Conservation (phyloP, 2,888 invertebrate genomes). For the Cantharis lateralis region DNA sequence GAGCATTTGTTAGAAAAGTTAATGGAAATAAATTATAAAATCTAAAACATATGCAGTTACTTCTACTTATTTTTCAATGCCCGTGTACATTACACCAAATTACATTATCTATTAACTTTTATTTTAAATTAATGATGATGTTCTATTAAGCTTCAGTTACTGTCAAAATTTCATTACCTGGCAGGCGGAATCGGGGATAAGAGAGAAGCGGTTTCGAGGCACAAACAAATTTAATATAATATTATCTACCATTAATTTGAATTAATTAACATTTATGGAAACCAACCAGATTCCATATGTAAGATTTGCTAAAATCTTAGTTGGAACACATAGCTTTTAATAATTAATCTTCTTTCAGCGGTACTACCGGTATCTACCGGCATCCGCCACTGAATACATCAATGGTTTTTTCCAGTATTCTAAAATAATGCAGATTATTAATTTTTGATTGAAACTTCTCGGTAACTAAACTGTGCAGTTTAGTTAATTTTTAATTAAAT, state of each 20-base stretch:
- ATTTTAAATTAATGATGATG: background rate
- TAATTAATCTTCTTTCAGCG: no score
- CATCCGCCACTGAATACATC: no score
- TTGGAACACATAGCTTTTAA: background rate
- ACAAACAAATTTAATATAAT: background rate
- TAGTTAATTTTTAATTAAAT: background rate
- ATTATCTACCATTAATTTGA: background rate
- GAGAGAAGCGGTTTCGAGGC: background rate
- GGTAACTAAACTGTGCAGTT: background rate
- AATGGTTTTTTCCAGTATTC: no score
- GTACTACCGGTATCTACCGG: no score
- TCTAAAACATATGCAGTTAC: background rate
- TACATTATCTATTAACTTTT: background rate
- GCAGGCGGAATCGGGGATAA: background rate
- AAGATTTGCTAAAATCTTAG: background rate
- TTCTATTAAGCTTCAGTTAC: background rate
- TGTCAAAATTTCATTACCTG: background rate
- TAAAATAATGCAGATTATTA: background rate
- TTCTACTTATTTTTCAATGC: background rate
- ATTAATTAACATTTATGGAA: background rate
- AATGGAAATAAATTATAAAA: conserved; percentile 1
- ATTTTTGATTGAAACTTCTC: background rate
- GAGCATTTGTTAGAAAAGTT: conserved; percentile 3
- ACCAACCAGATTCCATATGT: background rate
- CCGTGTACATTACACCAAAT: background rate